Evolutionary conservation across 2,888 invertebrate species (phyloP).

Genomic region (Galerucella pusilla): DNA sequence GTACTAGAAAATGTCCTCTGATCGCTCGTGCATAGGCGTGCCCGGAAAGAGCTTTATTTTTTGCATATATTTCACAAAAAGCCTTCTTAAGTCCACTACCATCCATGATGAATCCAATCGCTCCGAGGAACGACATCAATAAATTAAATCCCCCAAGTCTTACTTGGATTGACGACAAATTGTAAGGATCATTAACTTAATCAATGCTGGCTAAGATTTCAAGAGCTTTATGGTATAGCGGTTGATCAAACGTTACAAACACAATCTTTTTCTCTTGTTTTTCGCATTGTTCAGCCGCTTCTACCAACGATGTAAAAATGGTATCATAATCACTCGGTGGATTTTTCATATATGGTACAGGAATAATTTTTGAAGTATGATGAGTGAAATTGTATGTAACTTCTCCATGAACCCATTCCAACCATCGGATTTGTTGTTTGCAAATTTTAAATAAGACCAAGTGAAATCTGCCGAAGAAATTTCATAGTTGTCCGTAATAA

Average conservation of each 20-base stretch:
- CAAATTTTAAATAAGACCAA: slow-evolving; percentile 47
- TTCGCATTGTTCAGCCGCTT: slow-evolving; percentile 35
- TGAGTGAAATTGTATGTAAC: slow-evolving; percentile 43
- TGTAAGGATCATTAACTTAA: slow-evolving; percentile 1
- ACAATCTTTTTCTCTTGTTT: slow-evolving; percentile 41
- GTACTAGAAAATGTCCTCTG: slow-evolving; percentile 47
- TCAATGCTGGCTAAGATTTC: slow-evolving; percentile 24
- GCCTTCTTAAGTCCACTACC: slow-evolving; percentile 49
- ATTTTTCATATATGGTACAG: slow-evolving; percentile 53
- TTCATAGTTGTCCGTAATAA: slow-evolving; percentile 41
- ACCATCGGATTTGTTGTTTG: slow-evolving; percentile 47
- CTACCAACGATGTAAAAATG: slow-evolving; percentile 19
- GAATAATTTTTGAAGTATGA: slow-evolving; percentile 40
- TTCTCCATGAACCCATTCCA: slow-evolving; percentile 52
- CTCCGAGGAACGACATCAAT: slow-evolving; percentile 51
- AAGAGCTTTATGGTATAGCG: slow-evolving; percentile 53
- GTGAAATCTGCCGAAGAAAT: slow-evolving; percentile 51
- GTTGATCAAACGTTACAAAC: slow-evolving; percentile 49
- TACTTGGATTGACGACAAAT: slow-evolving; percentile 44
- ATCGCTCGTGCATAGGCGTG: slow-evolving; percentile 51
- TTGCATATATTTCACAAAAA: slow-evolving; percentile 38
- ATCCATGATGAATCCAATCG: slow-evolving; percentile 49
- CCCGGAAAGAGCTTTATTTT: slow-evolving; percentile 38
- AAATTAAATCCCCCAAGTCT: slow-evolving; percentile 60
- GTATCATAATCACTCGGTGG: slow-evolving; percentile 52